A percentile compares a stretch with the other conserved stretches of the same genome.
Conservation (phyloP, 2,113 vertebrate genomes). For the Onychostruthus taczanowskii region DNA sequence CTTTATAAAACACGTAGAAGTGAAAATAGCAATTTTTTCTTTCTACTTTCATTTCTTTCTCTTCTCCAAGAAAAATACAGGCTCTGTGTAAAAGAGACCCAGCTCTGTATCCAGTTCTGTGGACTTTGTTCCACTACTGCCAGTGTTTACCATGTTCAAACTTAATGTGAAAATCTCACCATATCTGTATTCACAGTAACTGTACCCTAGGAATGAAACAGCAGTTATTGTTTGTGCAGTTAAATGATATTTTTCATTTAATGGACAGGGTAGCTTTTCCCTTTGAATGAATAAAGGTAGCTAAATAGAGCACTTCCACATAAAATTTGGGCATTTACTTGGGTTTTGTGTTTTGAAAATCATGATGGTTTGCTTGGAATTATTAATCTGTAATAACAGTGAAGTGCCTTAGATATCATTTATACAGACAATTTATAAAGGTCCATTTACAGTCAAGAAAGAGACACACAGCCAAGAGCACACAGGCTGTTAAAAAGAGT, state of each 20-base stretch:
- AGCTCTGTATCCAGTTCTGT: not conserved
- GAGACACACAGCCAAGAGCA: not conserved
- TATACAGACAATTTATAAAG: not conserved
- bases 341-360: not conserved
- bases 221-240: not conserved
- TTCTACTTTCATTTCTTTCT: constrained; percentile 20
- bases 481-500: constrained; percentile 62
- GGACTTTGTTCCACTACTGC: constrained; percentile 4
- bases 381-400: not conserved
- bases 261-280: not conserved
- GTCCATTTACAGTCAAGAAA: not conserved
- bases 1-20: not conserved
- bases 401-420: not conserved
- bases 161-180: not conserved
- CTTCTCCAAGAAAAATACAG: constrained; percentile 47
- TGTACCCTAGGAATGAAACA: not conserved
- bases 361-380: not conserved
- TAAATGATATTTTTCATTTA: not conserved
- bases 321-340: not conserved
- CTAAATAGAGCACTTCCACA: not conserved
- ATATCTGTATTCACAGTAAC: not conserved
- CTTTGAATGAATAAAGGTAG: not conserved
- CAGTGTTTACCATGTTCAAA: not conserved
- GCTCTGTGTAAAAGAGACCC: not conserved
- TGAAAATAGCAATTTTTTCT: constrained; percentile 31